Base-by-base conservation (phyloP, 2,797 vertebrate genomes). In the Menidia menidia region DNA sequence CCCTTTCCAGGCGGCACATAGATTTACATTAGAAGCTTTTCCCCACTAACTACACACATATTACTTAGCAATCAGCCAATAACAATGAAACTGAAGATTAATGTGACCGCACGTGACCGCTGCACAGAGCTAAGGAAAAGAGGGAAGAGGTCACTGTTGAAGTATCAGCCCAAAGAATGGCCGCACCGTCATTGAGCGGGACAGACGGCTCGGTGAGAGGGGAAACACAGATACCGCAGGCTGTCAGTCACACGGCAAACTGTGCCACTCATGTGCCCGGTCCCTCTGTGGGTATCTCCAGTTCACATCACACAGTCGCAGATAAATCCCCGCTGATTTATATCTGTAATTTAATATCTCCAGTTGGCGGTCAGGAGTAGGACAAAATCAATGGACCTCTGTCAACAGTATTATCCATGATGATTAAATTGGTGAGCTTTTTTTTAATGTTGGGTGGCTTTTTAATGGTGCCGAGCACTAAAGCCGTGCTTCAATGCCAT, bases 71-170 rank as follows among this genome's bases (percentile, higher is more conserved):
- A 75, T n/a, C 64, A 72, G 58, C 33, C 64, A 66, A 61, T 57
- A 65, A 71, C 56, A 83, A 63, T 61, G 63, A 64, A 77, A 58
- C 80, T 47, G 63, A 69, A 80, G 35, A 71, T 55, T 39, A 86
- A 68, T 66, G 69, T 81, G 61, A 78, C 66, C 76, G 52, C 10
- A 32, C 54, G 39, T 6, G 2, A 55, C 25, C 35, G 32, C 18
- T 51, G 50, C 51, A 73, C 25, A 12, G 14, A 42, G 42, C 41
- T 18, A 18, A 11, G 39, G 56, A 30, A 60, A 15, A 15, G 59
- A 41, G 43, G 15, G 42, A 51, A 64, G 70, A 2, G 61, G 32
- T 53, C 42, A 33, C 2, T 0, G 25, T 64, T 62, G 9, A 55
- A 73, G 78, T 41, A 75, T 9, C 25, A 33, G 31, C 41, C 51